Conservation (phyloP, 2,888 invertebrate genomes). For the Brachyopa scutellaris region DNA sequence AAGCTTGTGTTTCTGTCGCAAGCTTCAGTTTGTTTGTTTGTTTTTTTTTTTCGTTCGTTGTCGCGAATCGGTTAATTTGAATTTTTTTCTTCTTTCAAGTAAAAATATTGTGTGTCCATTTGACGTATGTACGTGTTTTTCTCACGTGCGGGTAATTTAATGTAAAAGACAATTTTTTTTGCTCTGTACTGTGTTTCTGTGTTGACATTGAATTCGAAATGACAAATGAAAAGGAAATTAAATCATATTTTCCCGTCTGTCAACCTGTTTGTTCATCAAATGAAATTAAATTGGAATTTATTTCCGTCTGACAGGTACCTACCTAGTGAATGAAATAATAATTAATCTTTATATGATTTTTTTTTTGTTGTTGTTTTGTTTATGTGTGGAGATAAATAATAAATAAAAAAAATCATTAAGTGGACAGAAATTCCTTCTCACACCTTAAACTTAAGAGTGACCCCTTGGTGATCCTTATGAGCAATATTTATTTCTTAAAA, state of each 20-base stretch:
- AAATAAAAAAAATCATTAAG: too few relatives aligned
- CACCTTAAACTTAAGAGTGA: too few relatives aligned
- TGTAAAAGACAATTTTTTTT: slow-evolving; percentile 36
- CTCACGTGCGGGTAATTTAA: slow-evolving; percentile 46
- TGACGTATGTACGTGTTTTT: slow-evolving; percentile 1
- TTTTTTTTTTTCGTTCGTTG: not conserved
- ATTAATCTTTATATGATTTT: slow-evolving; percentile 31
- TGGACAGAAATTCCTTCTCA: too few relatives aligned
- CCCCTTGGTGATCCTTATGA: too few relatives aligned
- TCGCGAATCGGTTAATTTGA: slow-evolving; percentile 10
- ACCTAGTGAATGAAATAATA: slow-evolving; percentile 18
- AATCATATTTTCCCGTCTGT: slow-evolving; percentile 32
- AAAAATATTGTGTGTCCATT: not conserved
- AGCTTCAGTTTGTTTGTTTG: slow-evolving; percentile 1
- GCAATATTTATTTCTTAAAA: too few relatives aligned
- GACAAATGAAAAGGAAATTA: slow-evolving; percentile 41
- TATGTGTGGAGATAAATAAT: too few relatives aligned
- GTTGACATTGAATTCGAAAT: slow-evolving; percentile 49
- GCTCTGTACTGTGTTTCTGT: slow-evolving; percentile 1
- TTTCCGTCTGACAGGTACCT: slow-evolving; percentile 1
- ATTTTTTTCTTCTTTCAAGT: slow-evolving; percentile 1
- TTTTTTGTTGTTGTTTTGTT: too few relatives aligned
- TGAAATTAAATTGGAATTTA: slow-evolving; percentile 17
- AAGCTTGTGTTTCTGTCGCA: slow-evolving; percentile 43
- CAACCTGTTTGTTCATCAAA: slow-evolving; percentile 4